Conservation (phyloP, 2,888 invertebrate genomes). For the Calliphora vomitoria region DNA sequence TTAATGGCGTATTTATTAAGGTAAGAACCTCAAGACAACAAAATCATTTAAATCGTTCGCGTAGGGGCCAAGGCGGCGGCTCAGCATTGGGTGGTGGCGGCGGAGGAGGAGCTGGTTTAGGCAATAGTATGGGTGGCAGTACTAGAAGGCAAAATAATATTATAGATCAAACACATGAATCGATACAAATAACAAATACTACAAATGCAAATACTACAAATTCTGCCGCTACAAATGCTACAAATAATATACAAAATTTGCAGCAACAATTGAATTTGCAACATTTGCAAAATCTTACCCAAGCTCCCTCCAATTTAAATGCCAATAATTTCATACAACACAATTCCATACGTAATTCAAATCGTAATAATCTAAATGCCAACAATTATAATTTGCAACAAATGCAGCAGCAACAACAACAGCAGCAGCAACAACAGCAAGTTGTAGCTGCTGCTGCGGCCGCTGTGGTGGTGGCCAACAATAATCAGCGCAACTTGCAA, state of each 20-base stretch:
- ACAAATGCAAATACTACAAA: slow-evolving; percentile 57
- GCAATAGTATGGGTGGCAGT: slow-evolving; percentile 74
- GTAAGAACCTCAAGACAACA: slow-evolving; percentile 79
- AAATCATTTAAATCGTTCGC: slow-evolving; percentile 66
- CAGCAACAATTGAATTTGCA: slow-evolving; percentile 77
- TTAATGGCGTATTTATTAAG: slow-evolving; percentile 84
- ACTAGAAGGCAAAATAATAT: slow-evolving; percentile 81
- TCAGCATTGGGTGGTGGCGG: slow-evolving; percentile 48
- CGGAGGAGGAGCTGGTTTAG: slow-evolving; percentile 35
- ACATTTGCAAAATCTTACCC: slow-evolving; percentile 73
- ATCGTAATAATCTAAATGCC: slow-evolving; percentile 81
- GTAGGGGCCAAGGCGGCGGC: slow-evolving; percentile 63
- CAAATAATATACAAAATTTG: slow-evolving; percentile 78
- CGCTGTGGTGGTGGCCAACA: slow-evolving; percentile 80
- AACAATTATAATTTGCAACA: slow-evolving; percentile 81
- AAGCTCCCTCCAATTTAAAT: slow-evolving; percentile 70
- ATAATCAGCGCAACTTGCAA: slow-evolving; percentile 80
- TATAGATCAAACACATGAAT: slow-evolving; percentile 81
- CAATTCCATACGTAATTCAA: slow-evolving; percentile 82
- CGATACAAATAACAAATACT: slow-evolving; percentile 77
- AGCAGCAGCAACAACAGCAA: slow-evolving; percentile 78
- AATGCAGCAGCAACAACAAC: slow-evolving; percentile 78
- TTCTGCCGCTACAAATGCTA: slow-evolving; percentile 56
- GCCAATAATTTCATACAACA: slow-evolving; percentile 81
- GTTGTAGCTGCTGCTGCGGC: slow-evolving; percentile 81